Evolutionary conservation across 2,888 invertebrate species (phyloP).

Genomic region (Emesis furor): DNA sequence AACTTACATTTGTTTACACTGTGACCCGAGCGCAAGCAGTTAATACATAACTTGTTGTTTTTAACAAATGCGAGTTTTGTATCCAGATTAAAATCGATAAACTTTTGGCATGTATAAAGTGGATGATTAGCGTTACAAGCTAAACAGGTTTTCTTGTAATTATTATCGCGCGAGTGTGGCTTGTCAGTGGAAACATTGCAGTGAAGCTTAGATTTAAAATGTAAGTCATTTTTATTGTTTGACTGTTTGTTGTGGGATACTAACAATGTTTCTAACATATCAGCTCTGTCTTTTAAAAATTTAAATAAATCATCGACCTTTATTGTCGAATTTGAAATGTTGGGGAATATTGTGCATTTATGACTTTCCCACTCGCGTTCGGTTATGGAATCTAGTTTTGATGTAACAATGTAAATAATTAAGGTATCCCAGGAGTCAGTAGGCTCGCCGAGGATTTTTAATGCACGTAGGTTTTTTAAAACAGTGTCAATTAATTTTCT

Average conservation of each 20-base stretch:
- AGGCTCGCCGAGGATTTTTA: neutral
- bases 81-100: slow-evolving; percentile 34
- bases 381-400: neutral
- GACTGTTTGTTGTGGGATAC: neutral
- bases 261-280: slow-evolving; percentile 53
- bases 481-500: neutral
- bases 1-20: slow-evolving; percentile 22
- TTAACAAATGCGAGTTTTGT: slow-evolving; percentile 37
- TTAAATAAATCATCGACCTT: slow-evolving; percentile 50
- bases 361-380: neutral
- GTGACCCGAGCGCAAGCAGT: slow-evolving; percentile 42
- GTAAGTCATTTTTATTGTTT: neutral
- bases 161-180: neutral
- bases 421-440: slow-evolving; percentile 15
- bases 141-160: slow-evolving; percentile 5
- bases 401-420: neutral
- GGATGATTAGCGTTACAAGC: slow-evolving; percentile 43
- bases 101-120: slow-evolving; percentile 45
- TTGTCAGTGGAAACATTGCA: slow-evolving; percentile 20
- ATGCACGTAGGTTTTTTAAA: neutral
- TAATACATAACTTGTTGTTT: slow-evolving; percentile 32
- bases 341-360: neutral
- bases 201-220: neutral
- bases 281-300: slow-evolving; percentile 61
- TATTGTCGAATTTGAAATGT: too few relatives aligned